Base-by-base conservation (phyloP, 2,888 invertebrate genomes). In the Chloromyia formosa region DNA sequence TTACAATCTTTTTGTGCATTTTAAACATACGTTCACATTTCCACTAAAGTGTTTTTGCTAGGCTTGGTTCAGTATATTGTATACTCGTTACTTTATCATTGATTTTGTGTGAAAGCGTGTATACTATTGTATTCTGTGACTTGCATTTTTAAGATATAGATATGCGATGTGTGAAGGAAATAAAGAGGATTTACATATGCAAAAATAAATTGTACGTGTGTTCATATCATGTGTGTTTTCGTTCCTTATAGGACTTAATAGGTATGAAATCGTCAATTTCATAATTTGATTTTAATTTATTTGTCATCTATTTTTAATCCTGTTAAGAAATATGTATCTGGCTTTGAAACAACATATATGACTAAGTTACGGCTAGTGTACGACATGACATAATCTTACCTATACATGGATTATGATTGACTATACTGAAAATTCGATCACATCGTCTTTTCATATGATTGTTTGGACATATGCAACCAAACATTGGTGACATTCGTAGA, bases 351-450 rank as follows among this genome's bases (percentile, higher is more conserved):
- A 35, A 35, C 27, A 35, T 35, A 35, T 35, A 35, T 35, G 27
- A 35, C 27, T 35, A 35, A 35, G 27, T 35, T 35, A 35, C 27
- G 27, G 27, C 27, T 35, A 35, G 27, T 4, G 27, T 35, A 7
- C 27, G 7, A 35, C 2, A 7, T 35, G 27, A 7, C 27, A 7
- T 35, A 35, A 4, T 84, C 95, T 94, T 89, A 95, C 95, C 95
- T 85, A 95, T 93, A 87, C 96, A 96, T 75, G 95, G 95, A 88
- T 96, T 96, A 88, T 94, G 94, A 89, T 96, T 95, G 82, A 96
- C 94, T 84, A 92, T 91, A 79, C 92, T 91, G 87, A 94, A 95
- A 86, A 95, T 94, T 81, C 93, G 89, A 86, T 95, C 94, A 86
- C 95, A 96, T 80, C 93, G 90, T 82, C 91, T 90, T 90, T 94